Conservation (phyloP, 2,113 vertebrate species). For the Tyto alba region DNA sequence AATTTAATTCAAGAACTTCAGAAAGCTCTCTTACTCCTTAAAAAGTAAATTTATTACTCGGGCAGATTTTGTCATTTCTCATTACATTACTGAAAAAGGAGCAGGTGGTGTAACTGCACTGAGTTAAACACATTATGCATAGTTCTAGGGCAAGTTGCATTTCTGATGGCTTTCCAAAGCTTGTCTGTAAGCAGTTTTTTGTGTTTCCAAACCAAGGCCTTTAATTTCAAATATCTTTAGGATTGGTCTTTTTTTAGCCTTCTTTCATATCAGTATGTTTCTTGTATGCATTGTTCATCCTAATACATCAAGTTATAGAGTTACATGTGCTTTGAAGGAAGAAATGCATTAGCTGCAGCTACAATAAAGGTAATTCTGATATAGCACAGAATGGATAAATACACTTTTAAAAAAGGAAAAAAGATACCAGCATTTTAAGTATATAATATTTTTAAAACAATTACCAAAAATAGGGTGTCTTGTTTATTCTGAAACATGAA, state of each 20-base stretch:
- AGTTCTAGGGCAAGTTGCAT: not conserved
- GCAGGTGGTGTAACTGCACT: not conserved
- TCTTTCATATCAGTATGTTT: not conserved
- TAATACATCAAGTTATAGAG: not conserved
- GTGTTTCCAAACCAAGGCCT: not conserved
- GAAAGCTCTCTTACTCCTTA: not conserved
- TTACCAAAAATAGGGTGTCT: not conserved
- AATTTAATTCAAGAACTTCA: not conserved
- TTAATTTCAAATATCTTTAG: not conserved
- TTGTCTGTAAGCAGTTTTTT: not conserved
- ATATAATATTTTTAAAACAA: not conserved
- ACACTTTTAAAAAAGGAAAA: not conserved
- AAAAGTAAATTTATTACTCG: not conserved
- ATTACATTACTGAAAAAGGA: not conserved
- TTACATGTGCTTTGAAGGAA: not conserved
- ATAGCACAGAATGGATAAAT: not conserved
- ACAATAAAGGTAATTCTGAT: not conserved
- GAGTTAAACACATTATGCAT: fast-evolving
- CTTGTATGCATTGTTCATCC: not conserved
- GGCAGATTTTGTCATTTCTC: not conserved
- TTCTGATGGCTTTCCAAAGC: not conserved
- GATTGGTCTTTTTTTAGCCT: not conserved
- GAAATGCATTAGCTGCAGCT: not conserved
- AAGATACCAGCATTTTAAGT: not conserved
- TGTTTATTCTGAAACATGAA: not conserved